Evolutionary conservation across 2,888 invertebrate species (phyloP), one percentile per base, ranked within the genome.

Genomic region (Aleiodes alternator): DNA sequence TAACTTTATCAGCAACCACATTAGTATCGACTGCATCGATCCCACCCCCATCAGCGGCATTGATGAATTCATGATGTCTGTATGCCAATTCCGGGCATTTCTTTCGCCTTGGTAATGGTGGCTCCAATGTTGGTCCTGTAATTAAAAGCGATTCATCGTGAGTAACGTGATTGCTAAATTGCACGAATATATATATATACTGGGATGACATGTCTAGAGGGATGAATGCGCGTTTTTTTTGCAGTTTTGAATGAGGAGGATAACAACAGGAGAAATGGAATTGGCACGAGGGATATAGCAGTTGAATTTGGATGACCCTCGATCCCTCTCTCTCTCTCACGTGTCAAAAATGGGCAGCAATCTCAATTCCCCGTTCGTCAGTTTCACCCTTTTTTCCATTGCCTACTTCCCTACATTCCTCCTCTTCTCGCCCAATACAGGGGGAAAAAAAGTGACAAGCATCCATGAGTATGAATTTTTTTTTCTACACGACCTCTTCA

Each of bases 1-100:
- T 92, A 81, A 94, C 93, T 87, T 94, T 92, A 84, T 94, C 93
- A 82, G 91, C 91, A 66, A 92, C 89, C 89, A 92, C 83, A 90
- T 92, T 86, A 88, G 91, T 90, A 86, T 92, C 92, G 84, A 92
- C 92, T 83, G 91, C 92, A 83, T 94, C 93, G 82, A 92, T 92
- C 76, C 90, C 90, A 50, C 90, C 90, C 51, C 91, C 91, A 50
- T 86, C 86, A 85, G 94, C 94, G 87, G 91, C 90, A 83, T 90
- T 90, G 83, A 96, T 93, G 86, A 96, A 93, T 90, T 96, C 96
- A 91, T 96, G 95, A 87, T 95, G 94, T 90, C 94, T 94, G 92
- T 96, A 96, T 85, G 96, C 96, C 87, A 96, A 92, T 84, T 96
- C 96, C 66, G 96, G 96, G 90, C 96, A 96, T 92, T 96, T 96